Percentiles rank a stretch among this genome's conserved stretches.
Conservation (phyloP, 2,113 vertebrate species). For the Mellivora capensis region DNA sequence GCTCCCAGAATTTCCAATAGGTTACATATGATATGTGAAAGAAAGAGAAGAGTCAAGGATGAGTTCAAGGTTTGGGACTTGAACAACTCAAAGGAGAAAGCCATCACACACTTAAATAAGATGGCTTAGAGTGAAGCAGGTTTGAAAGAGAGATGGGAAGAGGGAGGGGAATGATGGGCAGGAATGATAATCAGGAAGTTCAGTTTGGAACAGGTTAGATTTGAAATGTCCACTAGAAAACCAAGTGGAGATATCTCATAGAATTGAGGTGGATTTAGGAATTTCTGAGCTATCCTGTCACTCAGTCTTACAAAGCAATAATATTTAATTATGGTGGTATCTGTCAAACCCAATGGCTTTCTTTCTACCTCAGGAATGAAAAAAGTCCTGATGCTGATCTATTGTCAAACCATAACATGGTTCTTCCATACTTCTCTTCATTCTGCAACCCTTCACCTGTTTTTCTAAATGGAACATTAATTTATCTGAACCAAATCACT, state of each 20-base stretch:
- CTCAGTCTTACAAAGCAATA: not conserved
- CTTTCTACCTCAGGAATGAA: not conserved
- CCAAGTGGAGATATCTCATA: not conserved
- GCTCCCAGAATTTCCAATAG: not conserved
- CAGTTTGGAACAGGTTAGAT: not conserved
- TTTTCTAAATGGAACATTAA: not conserved
- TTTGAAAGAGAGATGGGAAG: not conserved
- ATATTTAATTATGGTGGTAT: not conserved
- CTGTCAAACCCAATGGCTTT: not conserved
- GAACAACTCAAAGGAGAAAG: not conserved
- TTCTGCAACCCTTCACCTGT: not conserved
- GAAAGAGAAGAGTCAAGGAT: not conserved
- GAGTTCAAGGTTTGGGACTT: not conserved
- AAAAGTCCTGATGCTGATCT: not conserved
- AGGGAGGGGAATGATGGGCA: not conserved
- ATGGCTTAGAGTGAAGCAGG: not conserved
- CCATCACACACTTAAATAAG: not conserved
- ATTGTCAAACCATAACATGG: not conserved
- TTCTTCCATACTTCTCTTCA: not conserved
- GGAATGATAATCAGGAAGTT: not conserved
- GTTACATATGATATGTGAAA: not conserved
- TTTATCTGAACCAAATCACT: constrained; percentile 6
- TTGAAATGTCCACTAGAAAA: not conserved
- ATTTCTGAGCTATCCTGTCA: not conserved
- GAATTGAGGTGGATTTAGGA: not conserved